Conservation (phyloP, 2,113 vertebrate genomes). For the Salvelinus namaycush region DNA sequence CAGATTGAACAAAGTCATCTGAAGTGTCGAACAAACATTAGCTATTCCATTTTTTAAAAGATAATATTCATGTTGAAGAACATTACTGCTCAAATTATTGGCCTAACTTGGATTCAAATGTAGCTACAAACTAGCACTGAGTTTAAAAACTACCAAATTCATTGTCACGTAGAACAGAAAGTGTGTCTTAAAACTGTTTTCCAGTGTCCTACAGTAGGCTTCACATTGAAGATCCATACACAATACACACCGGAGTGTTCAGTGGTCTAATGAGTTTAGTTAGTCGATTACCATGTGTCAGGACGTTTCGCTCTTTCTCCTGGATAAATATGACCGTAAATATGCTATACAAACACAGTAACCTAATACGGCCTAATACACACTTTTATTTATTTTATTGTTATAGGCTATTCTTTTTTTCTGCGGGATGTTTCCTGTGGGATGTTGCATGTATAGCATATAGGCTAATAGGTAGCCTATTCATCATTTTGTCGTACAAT, state of each 20-base stretch:
- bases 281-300: background rate
- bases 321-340: background rate
- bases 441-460: no score
- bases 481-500: no score
- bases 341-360: background rate
- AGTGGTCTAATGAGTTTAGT: conserved; percentile 5
- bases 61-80: no score
- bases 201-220: background rate
- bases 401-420: no score
- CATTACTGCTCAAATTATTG: no score
- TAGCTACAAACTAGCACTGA: conserved; percentile 14
- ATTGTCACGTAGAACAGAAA: background rate
- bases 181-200: background rate
- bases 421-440: no score
- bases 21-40: conserved; percentile 26
- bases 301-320: background rate
- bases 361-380: background rate
- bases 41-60: no score
- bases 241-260: background rate
- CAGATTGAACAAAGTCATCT: conserved; percentile 21
- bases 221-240: background rate
- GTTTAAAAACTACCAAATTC: background rate
- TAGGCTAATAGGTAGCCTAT: no score
- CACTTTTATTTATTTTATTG: no score
- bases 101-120: background rate